Conservation (phyloP, 2,888 invertebrate species). For the Baronia brevicornis region DNA sequence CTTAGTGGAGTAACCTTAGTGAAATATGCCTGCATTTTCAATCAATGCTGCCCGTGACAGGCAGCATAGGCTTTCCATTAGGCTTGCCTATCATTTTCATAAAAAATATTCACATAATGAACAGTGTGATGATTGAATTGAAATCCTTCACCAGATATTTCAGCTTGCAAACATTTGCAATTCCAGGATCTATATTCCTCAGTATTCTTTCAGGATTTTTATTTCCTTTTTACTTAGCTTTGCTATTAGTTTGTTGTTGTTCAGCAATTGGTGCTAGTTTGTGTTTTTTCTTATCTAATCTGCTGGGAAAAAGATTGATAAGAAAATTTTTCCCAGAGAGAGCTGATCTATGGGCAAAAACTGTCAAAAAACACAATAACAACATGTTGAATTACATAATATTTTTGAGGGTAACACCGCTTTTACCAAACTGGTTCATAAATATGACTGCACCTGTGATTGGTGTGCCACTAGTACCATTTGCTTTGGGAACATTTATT, state of each 20-base stretch:
- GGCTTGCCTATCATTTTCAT: no score
- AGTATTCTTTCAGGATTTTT: slow-evolving; percentile 98
- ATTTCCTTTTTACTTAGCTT: slow-evolving; percentile 93
- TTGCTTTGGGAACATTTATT: slow-evolving; percentile 96
- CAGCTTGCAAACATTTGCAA: slow-evolving; percentile 99
- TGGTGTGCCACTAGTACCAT: slow-evolving; percentile 93
- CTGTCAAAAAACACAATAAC: slow-evolving; percentile 89
- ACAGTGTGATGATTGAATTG: no score
- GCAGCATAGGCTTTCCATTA: no score
- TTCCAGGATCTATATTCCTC: slow-evolving; percentile 98
- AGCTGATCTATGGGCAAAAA: slow-evolving; percentile 88
- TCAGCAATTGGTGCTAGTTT: slow-evolving; percentile 96
- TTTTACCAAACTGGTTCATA: slow-evolving; percentile 99
- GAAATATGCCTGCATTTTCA: no score
- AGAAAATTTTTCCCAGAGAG: slow-evolving; percentile 91
- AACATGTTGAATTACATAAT: slow-evolving; percentile 97
- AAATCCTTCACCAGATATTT: slow-evolving; percentile 40
- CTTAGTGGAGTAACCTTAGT: no score
- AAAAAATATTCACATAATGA: no score
- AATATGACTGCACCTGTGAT: slow-evolving; percentile 97
- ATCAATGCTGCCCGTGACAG: no score
- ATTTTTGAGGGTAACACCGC: slow-evolving; percentile 97
- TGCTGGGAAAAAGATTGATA: slow-evolving; percentile 91
- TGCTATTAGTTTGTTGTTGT: slow-evolving; percentile 92
- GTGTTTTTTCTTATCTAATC: slow-evolving; percentile 94